Evolutionary conservation across 2,888 invertebrate species (phyloP).

Genomic region (Empis livida): DNA sequence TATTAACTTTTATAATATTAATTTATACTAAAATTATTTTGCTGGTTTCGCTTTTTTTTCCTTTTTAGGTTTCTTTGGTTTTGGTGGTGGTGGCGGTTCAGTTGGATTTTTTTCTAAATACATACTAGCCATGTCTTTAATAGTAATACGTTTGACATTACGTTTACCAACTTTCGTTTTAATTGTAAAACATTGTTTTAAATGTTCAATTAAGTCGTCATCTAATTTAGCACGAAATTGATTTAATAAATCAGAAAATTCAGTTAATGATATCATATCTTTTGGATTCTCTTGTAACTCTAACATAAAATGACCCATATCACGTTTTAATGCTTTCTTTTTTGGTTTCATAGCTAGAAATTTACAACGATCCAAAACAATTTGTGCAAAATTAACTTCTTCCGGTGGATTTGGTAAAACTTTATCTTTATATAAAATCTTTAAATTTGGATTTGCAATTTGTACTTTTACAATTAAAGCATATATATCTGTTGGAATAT

Average conservation of each 20-base stretch:
- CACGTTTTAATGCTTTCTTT: slow-evolving; percentile 7
- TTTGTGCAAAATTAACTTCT: slow-evolving; percentile 6
- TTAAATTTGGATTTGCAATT: background rate
- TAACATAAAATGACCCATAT: slow-evolving; percentile 11
- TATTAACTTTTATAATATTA: too few species aligned
- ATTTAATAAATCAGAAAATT: background rate
- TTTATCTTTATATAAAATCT: slow-evolving; percentile 9
- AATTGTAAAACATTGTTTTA: slow-evolving; percentile 1
- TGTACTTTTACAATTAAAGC: background rate
- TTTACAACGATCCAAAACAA: slow-evolving; percentile 10
- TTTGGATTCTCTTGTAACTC: background rate
- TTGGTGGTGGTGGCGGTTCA: slow-evolving; percentile 6
- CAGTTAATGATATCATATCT: background rate
- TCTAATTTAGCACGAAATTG: slow-evolving; percentile 3
- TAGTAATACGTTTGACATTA: background rate
- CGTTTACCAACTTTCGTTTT: background rate
- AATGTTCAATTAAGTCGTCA: slow-evolving; percentile 3
- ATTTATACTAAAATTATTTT: background rate
- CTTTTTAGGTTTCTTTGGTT: background rate
- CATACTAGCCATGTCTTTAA: slow-evolving; percentile 3
- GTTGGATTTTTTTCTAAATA: slow-evolving; percentile 6
- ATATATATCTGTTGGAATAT: slow-evolving; percentile 5
- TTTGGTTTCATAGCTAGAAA: slow-evolving; percentile 12
- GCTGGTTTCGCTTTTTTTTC: background rate
- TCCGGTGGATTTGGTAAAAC: slow-evolving; percentile 10